Conservation (phyloP, 2,888 invertebrate genomes). For the Stenolophus ochropezus region DNA sequence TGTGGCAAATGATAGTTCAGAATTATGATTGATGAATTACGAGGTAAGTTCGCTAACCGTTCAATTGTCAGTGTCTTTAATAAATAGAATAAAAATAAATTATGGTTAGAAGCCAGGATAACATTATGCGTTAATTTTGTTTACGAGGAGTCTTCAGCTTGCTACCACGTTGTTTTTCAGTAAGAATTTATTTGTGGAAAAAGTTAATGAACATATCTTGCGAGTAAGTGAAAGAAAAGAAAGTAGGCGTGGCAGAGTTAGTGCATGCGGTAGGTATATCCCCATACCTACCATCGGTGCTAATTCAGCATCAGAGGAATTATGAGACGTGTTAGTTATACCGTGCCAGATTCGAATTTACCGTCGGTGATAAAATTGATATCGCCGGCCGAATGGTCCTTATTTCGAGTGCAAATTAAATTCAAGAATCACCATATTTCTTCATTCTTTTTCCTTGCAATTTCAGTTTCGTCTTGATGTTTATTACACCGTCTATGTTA, state of each 20-base stretch:
- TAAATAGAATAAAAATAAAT: no score
- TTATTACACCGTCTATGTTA: slow-evolving; percentile 33
- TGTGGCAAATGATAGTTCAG: no score
- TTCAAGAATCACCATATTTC: slow-evolving; percentile 51
- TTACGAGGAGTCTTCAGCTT: neutral
- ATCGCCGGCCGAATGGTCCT: slow-evolving; percentile 39
- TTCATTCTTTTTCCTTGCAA: slow-evolving; percentile 45
- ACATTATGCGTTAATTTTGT: neutral
- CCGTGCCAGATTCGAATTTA: slow-evolving; percentile 42
- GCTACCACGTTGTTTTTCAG: neutral
- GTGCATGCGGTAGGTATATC: slow-evolving; percentile 31
- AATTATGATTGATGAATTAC: no score
- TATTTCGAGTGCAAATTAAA: slow-evolving; percentile 53
- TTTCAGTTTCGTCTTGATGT: slow-evolving; percentile 38
- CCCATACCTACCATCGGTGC: neutral
- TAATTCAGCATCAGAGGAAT: slow-evolving; percentile 40
- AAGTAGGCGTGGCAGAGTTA: neutral
- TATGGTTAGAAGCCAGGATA: neutral
- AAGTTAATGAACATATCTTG: neutral
- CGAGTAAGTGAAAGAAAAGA: neutral
- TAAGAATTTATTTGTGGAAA: neutral
- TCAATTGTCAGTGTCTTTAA: no score
- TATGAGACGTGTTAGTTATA: slow-evolving; percentile 51
- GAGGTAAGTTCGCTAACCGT: no score
- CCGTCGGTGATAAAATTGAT: slow-evolving; percentile 47